Percentiles rank a stretch among this genome's conserved stretches.
Conservation (phyloP, 2,797 vertebrate genomes). For the Cephalopachus bancanus region DNA sequence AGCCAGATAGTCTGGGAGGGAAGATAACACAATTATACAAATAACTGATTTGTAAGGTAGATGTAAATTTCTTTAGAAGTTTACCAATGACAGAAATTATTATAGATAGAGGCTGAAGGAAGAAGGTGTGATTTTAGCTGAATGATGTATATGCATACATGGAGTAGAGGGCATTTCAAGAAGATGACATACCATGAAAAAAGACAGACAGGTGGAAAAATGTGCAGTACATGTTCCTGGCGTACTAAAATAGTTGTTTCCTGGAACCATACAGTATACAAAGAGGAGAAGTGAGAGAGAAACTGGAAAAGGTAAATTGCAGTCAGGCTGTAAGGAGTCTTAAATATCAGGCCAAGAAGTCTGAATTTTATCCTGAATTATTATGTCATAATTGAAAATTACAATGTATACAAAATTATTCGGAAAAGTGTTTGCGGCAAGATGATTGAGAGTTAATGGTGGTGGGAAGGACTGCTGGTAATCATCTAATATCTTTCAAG, state of each 20-base stretch:
- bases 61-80: conserved; percentile 24
- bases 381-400: background rate
- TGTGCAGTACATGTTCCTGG: background rate
- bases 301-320: conserved; percentile 7
- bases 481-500: conserved; percentile 22
- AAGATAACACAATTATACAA: conserved; percentile 27
- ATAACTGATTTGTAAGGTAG: conserved; percentile 11
- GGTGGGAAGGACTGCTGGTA: background rate
- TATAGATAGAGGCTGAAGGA: background rate
- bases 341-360: conserved; percentile 14
- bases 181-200: conserved; percentile 41
- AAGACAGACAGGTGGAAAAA: background rate
- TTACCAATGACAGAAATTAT: conserved; percentile 52
- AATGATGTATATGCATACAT: conserved; percentile 1
- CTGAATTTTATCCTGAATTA: background rate
- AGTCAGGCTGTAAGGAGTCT: background rate
- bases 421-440: background rate
- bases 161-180: background rate
- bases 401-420: conserved; percentile 16
- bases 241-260: conserved; percentile 30
- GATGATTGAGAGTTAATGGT: background rate
- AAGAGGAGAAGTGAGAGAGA: conserved; percentile 25
- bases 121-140: background rate
- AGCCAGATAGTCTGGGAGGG: background rate
- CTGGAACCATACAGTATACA: conserved; percentile 2